phyloP scores from a whole-genome alignment of 1,140 invertebrate genomes.

The Camponotus pennsylvanicus region DNA sequence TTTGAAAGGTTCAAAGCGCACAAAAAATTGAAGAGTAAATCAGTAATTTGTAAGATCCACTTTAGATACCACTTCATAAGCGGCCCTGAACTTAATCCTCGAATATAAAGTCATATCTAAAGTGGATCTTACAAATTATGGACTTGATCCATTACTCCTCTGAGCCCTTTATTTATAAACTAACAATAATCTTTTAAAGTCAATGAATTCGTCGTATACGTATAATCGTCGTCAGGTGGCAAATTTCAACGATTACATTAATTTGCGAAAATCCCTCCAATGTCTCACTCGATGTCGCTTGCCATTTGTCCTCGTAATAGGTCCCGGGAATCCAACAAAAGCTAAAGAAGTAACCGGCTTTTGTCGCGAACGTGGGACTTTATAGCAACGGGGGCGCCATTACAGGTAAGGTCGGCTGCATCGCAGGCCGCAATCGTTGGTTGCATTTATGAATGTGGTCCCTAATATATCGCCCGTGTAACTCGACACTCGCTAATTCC shows the following conservation, averaged over 20 bases:
- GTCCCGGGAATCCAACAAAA: conserved; percentile 20
- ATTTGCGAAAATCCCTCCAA: conserved; percentile 43
- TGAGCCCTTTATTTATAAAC: background rate
- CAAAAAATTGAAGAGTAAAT: background rate
- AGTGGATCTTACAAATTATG: conserved; percentile 25
- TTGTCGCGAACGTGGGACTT: conserved; percentile 77
- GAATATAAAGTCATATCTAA: conserved; percentile 30
- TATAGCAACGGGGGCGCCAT: conserved; percentile 77
- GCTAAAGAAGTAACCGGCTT: conserved; percentile 40
- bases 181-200: background rate
- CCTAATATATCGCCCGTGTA: conserved; percentile 81
- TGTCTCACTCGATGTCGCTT: background rate
- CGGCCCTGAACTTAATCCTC: conserved; percentile 12
- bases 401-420: conserved; percentile 72
- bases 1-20: background rate
- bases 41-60: conserved; percentile 34
- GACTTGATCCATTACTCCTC: background rate
- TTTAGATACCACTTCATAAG: conserved; percentile 32
- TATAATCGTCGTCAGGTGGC: background rate
- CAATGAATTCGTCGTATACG: background rate
- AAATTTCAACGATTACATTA: conserved; percentile 34
- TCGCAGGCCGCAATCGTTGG: conserved; percentile 80
- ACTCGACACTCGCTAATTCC: conserved; percentile 76
- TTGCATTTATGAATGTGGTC: conserved; percentile 84
- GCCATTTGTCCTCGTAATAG: conserved; percentile 36